Evolutionary conservation across 2,888 invertebrate genomes (phyloP), one percentile per base, ranked within the genome.

Genomic region (Eremobia ochroleuca): DNA sequence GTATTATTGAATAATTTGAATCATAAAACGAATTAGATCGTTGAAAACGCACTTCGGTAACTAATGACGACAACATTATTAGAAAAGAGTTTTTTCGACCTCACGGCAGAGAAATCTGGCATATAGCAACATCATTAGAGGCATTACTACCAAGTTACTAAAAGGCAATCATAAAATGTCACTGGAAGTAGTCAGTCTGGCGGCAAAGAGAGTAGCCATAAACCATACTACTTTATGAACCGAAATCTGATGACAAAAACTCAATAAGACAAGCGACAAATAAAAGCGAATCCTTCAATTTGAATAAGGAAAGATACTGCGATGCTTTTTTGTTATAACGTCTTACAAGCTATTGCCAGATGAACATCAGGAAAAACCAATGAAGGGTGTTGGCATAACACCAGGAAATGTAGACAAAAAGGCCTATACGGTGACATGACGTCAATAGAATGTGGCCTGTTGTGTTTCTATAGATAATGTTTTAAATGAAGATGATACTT

Each of bases 1-100:
- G n/a, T 73, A 85, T 81, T 70, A 80, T 72, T 76, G 64, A 81
- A 81, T 87, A 73, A 86, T 79, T 86, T 65, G 67, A 59, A 77
- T 77, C 79, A 55, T 88, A 76, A 87, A 87, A 76, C 40, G 52
- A 83, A 85, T 72, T 77, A 58, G 55, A 79, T 76, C 40, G 65
- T 73, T 73, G 73, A 76, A 76, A 86, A 80, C 55, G 61, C 73
- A 77, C 82, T 88, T 79, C n/a, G n/a, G n/a, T n/a, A 80, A 59
- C 67, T 73, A 84, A 77, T 82, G 64, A 71, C 4, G 40, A 69
- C 49, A 66, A 49, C 9, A 40, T 61, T 2, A 64, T 13, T 49
- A 18, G 0, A 37, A 37, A 28, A 72, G 21, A 43, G 1, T 15
- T 37, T 55, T 46, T 69, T 69, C 25, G 18, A 49, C 25, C 49